phyloP scores from a whole-genome alignment of 2,888 invertebrate genomes.

The Branchipolynoe longqiensis region DNA sequence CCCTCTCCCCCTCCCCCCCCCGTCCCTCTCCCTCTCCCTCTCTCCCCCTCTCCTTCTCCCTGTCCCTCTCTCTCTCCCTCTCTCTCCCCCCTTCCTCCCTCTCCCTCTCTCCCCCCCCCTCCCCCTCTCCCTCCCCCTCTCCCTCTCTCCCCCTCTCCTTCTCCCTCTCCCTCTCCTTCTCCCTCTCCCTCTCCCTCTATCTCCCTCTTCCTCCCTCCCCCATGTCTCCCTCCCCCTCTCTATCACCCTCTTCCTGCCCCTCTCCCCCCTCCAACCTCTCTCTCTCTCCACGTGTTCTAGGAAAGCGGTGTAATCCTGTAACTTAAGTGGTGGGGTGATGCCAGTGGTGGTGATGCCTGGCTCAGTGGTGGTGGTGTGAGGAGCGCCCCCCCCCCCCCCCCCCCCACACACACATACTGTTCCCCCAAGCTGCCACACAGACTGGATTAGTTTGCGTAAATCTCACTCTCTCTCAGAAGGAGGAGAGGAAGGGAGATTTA shows the following conservation, averaged over 20 bases:
- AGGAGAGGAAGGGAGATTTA: no score
- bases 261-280: neutral
- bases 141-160: neutral
- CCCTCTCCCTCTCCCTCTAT: neutral
- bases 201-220: neutral
- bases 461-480: no score
- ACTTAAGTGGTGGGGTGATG: no score
- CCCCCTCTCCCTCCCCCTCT: neutral
- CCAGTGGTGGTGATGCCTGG: constrained; percentile 1
- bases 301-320: constrained; percentile 3
- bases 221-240: neutral
- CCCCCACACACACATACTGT: no score
- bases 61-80: neutral
- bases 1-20: no score
- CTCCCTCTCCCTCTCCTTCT: neutral
- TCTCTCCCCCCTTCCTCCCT: neutral
- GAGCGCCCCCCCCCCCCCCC: no score
- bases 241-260: no score
- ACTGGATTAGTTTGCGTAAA: no score
- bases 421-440: no score
- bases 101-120: neutral
- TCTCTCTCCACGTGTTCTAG: neutral
- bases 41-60: no score
- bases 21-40: no score
- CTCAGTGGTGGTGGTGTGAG: constrained; percentile 22